phyloP scores from a whole-genome alignment of 2,888 invertebrate species.

The Pemphredon lugubris region DNA sequence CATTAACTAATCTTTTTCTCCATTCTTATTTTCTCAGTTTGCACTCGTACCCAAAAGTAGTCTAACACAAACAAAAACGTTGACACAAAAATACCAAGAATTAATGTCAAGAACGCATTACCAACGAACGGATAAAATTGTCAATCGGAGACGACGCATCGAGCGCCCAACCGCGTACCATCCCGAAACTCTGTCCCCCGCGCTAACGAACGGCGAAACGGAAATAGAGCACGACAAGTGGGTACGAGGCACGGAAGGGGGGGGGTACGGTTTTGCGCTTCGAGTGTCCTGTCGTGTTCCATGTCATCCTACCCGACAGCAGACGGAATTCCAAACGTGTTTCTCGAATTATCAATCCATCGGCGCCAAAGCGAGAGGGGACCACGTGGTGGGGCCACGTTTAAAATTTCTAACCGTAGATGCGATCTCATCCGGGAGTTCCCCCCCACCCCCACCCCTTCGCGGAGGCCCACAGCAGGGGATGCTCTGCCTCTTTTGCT shows the following conservation, averaged over 20 bases:
- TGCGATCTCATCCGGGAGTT: constrained; percentile 52
- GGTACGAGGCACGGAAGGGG: constrained; percentile 17
- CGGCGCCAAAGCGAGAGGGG: constrained; percentile 65
- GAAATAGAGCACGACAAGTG: constrained; percentile 34
- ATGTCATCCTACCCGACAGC: constrained; percentile 50
- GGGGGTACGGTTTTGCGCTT: constrained; percentile 29
- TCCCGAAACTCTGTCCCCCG: too few species aligned
- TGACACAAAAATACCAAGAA: too few species aligned
- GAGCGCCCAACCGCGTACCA: too few species aligned
- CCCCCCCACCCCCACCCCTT: too few species aligned
- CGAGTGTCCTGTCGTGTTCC: constrained; percentile 45
- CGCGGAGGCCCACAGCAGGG: constrained; percentile 52
- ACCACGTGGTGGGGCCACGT: constrained; percentile 38
- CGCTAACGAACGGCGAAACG: constrained; percentile 1
- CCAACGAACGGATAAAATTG: too few species aligned
- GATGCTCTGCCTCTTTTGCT: constrained; percentile 53
- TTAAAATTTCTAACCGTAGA: constrained; percentile 63
- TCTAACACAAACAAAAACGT: too few species aligned
- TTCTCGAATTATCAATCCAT: constrained; percentile 68
- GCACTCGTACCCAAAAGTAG: too few species aligned
- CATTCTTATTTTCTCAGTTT: too few species aligned
- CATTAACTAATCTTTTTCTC: too few species aligned
- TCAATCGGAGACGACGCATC: too few species aligned
- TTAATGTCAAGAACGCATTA: too few species aligned
- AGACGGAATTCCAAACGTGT: constrained; percentile 57